These are phyloP conservation scores for Buphagus erythrorhynchus DNA, from an alignment of 2,797 vertebrate species.

Conservation along the genomic window DNA sequence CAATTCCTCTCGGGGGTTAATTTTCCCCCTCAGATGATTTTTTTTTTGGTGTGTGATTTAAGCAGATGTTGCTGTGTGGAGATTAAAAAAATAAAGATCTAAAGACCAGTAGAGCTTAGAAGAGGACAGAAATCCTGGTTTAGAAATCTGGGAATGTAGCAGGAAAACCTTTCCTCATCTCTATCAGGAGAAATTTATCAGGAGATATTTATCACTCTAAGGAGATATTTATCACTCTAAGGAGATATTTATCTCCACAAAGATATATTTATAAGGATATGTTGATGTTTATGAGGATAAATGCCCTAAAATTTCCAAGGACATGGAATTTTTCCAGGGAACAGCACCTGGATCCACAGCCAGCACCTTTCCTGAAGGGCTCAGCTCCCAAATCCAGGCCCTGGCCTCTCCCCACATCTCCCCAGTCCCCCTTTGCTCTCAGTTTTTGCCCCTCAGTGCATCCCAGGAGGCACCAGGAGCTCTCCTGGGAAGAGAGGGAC, in stretches of 20 bases:
- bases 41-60: neutral
- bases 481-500: neutral
- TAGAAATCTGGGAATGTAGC: neutral
- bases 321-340: neutral
- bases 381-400: neutral
- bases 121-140: neutral
- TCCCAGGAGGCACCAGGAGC: neutral
- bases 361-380: neutral
- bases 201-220: no score
- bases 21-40: neutral
- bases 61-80: neutral
- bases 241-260: neutral
- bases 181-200: neutral
- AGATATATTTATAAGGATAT: neutral
- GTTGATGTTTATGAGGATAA: neutral
- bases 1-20: fast-evolving
- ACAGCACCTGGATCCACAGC: fast-evolving
- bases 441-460: no score
- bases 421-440: fast-evolving
- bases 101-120: neutral
- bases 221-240: no score
- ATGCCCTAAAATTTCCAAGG: neutral
- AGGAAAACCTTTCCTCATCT: neutral
- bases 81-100: neutral
- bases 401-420: neutral